phyloP scores from a whole-genome alignment of 2,113 vertebrate genomes.

The Corvus moneduloides region DNA sequence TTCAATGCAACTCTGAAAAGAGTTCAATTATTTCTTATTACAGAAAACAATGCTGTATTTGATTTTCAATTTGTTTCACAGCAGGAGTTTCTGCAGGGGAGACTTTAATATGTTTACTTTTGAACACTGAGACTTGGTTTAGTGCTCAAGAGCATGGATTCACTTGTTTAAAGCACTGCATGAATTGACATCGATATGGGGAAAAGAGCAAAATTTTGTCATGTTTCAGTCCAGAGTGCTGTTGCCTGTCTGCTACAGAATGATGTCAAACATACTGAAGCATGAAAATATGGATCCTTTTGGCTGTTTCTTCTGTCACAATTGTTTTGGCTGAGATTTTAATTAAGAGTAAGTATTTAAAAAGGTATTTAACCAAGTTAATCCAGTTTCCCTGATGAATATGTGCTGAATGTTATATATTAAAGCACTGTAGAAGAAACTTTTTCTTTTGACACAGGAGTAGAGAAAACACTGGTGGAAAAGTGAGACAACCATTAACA shows the following conservation, averaged over 20 bases:
- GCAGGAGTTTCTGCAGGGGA: conserved; percentile 18
- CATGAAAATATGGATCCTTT: neutral
- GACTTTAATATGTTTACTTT: conserved; percentile 48
- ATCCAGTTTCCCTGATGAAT: neutral
- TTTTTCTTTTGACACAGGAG: neutral
- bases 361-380: neutral
- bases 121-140: neutral
- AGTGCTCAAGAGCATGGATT: neutral
- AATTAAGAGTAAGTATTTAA: neutral
- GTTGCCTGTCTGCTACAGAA: neutral
- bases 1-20: neutral
- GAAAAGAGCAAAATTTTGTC: neutral
- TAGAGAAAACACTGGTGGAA: neutral
- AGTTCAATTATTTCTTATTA: conserved; percentile 7
- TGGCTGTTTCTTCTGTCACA: neutral
- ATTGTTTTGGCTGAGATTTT: neutral
- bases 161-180: neutral
- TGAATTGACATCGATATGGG: neutral
- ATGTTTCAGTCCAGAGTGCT: neutral
- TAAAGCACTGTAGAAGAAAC: neutral
- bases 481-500: neutral
- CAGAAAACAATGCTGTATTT: conserved; percentile 15
- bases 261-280: neutral
- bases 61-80: conserved; percentile 58
- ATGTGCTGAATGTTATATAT: neutral